Base-by-base conservation (phyloP, 2,113 vertebrate genomes). In the Hiodon alosoides region DNA sequence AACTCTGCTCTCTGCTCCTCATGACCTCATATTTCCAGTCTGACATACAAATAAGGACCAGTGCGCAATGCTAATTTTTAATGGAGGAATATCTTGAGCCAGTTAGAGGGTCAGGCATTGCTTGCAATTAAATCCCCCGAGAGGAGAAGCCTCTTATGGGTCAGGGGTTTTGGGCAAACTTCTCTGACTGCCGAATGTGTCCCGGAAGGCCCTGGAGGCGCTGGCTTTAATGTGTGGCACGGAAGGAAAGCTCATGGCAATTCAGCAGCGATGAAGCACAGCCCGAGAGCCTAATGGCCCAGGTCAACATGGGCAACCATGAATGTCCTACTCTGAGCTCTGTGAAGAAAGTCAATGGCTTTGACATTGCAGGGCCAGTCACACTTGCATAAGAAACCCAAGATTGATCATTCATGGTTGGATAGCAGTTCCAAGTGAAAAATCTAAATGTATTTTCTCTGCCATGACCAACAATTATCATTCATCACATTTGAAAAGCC, bases 1-100 rank as follows among this genome's bases (percentile, higher is more conserved):
- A 17, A 69, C 46, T 52, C 61, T 60, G 73, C 72, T 79, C 79
- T 80, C 81, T 79, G 73, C 60, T 73, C 67, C 65, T 53, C 50
- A 47, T 31, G 53, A 69, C 76, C 61, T 60, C 52, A 48, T 31
- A 16, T 58, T 65, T 46, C 16, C 17, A 69, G 59, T 51, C 47
- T 11, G 9, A 5, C 10, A 77, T 57, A 65, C 67, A 72, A 67
- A 71, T 58, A 14, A 67, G 61, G 70, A 50, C 51, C 14, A 51
- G 13, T 8, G 10, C n/a, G 69, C 31, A 31, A 31, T 31, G 31
- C 31, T 31, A 57, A 64, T 51, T 58, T 76, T 55, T 46, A 72
- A 67, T 17, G 66, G 46, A 51, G n/a, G 67, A 50, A 53, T 59
- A 48, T 13, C 66, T 62, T 52, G 52, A 62, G 66, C 3, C 58